Evolutionary conservation across 2,888 invertebrate species (phyloP).

Genomic region (Scaptomyza cyrtandrae): DNA sequence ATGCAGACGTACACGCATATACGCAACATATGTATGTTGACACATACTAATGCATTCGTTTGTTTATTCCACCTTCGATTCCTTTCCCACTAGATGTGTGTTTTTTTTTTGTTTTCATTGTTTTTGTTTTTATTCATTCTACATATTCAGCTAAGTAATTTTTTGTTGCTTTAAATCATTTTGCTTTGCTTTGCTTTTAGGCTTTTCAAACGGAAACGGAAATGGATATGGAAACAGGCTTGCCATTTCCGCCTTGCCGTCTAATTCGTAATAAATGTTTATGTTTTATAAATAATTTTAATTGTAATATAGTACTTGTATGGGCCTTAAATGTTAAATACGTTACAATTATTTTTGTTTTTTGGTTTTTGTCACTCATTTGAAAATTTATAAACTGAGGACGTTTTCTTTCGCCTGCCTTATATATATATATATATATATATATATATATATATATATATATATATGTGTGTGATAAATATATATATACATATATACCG

Average conservation of each 20-base stretch:
- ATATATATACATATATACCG: slow-evolving; percentile 20
- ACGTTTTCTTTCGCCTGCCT: slow-evolving; percentile 53
- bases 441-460: slow-evolving; percentile 18
- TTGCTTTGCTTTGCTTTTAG: slow-evolving; percentile 25
- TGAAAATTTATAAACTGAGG: slow-evolving; percentile 83
- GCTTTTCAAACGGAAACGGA: slow-evolving; percentile 2
- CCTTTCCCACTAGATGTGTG: slow-evolving; percentile 14
- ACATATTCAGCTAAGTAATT: slow-evolving; percentile 44
- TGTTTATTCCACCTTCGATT: slow-evolving; percentile 15
- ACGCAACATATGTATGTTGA: slow-evolving; percentile 36
- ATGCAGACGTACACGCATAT: slow-evolving; percentile 22
- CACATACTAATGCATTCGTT: slow-evolving; percentile 18
- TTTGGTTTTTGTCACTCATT: slow-evolving; percentile 73
- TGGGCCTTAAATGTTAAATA: slow-evolving; percentile 68
- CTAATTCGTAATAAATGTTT: slow-evolving; percentile 45
- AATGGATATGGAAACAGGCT: slow-evolving; percentile 6
- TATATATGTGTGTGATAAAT: slow-evolving; percentile 27
- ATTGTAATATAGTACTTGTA: slow-evolving; percentile 53
- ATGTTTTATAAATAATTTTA: slow-evolving; percentile 60
- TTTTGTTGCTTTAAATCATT: slow-evolving; percentile 49
- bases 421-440: slow-evolving; percentile 25
- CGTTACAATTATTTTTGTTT: slow-evolving; percentile 29
- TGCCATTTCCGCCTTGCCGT: slow-evolving; percentile 33
- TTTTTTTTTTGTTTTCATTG: too few relatives aligned
- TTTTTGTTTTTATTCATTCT: not conserved